Base-by-base conservation (phyloP, 2,888 invertebrate genomes). In the Tromatobia lineatoria region DNA sequence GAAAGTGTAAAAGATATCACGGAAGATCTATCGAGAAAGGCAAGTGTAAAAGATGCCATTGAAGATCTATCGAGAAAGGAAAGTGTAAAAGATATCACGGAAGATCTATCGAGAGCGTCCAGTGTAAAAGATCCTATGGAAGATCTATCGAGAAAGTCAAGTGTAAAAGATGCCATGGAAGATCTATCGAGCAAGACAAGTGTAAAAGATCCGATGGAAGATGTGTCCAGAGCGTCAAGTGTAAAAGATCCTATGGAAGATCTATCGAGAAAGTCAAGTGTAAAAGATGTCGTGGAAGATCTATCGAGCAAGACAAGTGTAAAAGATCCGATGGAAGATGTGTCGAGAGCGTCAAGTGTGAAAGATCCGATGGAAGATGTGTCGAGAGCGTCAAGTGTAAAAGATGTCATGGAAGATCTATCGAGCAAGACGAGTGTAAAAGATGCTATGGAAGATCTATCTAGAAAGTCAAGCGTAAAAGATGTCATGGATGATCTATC, bases 101-200 rank as follows among this genome's bases (percentile, higher is more conserved):
- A 42, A 8, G 71, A 52, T 45, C 3, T 10, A 10, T 74, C 70
- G 54, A 75, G 75, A 47, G 71, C 75, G 20, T 45, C 52, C 6
- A 78, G 34, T 38, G 34, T 38, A 38, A 4, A 38, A 1, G 34
- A 38, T 38, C 6, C 6, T 8, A 38, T 8, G 64, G 52, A 42
- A 7, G 71, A 52, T 45, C 7, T 10, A 10, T 74, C 70, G 47
- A 75, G 75, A 64, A 75, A 79, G 20, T 45, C 59, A 6, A 78
- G 34, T 38, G 8, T 38, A 38, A 38, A 38, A 38, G 34, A 38
- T 38, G 34, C 8, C 8, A 80, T 11, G 64, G 52, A 42, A 8
- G 71, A 52, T 45, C 7, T 10, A 6, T 74, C 70, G 64, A 75
- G 75, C 47, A 75, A 79, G 25, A 34, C 59, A 15, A 78, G 34